Evolutionary conservation across 2,113 vertebrate genomes (phyloP).

Genomic region (Pseudopipra pipra): DNA sequence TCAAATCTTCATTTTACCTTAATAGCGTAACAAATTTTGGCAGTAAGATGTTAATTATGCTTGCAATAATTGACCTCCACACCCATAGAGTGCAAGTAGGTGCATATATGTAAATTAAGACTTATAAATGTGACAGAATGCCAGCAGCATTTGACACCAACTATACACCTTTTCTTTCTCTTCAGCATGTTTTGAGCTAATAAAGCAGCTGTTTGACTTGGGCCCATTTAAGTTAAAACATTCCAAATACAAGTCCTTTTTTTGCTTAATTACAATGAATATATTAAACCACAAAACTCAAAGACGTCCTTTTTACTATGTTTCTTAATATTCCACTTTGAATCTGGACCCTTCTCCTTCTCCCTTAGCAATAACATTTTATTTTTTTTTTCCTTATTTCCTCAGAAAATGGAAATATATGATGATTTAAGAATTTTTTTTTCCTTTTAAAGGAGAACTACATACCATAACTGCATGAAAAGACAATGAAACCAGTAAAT

Average conservation of each 20-base stretch:
- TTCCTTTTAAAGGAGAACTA: not conserved
- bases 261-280: not conserved
- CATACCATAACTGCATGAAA: not conserved
- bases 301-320: not conserved
- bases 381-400: not conserved
- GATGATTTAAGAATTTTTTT: not conserved
- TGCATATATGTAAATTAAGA: slow-evolving; percentile 20
- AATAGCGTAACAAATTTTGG: slow-evolving; percentile 15
- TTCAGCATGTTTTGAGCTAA: not conserved
- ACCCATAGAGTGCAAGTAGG: not conserved
- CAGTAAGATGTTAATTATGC: slow-evolving; percentile 35
- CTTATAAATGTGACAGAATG: not conserved
- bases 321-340: not conserved
- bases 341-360: not conserved
- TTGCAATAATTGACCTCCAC: slow-evolving; percentile 34
- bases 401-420: not conserved
- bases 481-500: not conserved
- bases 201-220: not conserved
- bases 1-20: not conserved
- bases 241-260: not conserved
- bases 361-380: not conserved
- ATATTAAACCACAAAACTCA: not conserved
- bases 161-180: not conserved
- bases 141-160: not conserved
- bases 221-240: not conserved